These are phyloP conservation scores for Mastigias papua DNA, from an alignment of 30 jellyfish, hydroid and myxozoan species.

Conservation along the genomic window DNA sequence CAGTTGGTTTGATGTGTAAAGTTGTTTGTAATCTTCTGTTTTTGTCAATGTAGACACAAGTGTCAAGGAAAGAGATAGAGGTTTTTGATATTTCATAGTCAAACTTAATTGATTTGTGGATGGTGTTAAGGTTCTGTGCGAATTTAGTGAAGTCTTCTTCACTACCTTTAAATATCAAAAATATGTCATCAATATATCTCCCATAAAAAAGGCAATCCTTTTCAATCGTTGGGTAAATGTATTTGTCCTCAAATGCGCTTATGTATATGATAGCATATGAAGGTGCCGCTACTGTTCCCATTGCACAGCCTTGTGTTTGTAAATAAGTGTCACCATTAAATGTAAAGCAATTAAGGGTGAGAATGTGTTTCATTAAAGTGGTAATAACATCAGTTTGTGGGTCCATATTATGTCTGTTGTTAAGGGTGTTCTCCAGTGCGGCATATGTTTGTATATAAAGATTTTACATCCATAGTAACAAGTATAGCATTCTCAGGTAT, in stretches of 20 bases:
- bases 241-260: conserved; percentile 33
- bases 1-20: conserved; percentile 46
- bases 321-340: conserved; percentile 20
- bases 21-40: conserved; percentile 23
- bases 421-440: not conserved
- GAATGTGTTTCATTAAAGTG: conserved; percentile 19
- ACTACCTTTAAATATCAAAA: not conserved
- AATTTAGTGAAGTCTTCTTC: conserved; percentile 9
- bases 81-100: conserved; percentile 9
- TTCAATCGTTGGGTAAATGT: conserved; percentile 2
- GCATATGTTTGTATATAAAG: conserved; percentile 40
- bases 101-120: conserved; percentile 26
- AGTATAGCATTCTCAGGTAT: conserved; percentile 33
- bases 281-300: conserved; percentile 66
- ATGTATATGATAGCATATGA: conserved; percentile 41
- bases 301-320: conserved; percentile 52
- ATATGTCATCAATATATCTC: conserved; percentile 34
- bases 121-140: conserved; percentile 3
- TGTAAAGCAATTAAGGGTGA: conserved; percentile 20
- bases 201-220: not conserved
- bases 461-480: conserved; percentile 48
- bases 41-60: conserved; percentile 20
- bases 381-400: conserved; percentile 4
- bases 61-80: conserved; percentile 26
- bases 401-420: not conserved